Percentiles rank a stretch among this genome's conserved stretches.
phyloP scores from a whole-genome alignment of 2,797 vertebrate genomes.

The Enteromius argenteus region DNA sequence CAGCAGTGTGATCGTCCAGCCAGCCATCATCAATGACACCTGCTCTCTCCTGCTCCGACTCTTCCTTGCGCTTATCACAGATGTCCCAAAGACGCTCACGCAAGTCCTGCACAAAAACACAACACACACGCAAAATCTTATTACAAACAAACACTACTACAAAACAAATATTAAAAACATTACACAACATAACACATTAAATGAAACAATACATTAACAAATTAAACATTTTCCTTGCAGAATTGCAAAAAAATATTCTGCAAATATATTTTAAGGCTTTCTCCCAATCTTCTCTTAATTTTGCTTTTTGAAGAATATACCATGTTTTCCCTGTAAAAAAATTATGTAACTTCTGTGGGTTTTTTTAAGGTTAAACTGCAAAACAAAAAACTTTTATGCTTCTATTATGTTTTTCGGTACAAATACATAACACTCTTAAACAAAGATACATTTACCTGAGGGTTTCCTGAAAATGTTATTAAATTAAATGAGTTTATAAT shows the following conservation, averaged over 20 bases:
- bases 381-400: background rate
- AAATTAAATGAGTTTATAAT: background rate
- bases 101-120: slow-evolving; percentile 80
- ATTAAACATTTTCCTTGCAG: background rate
- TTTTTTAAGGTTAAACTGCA: too few species aligned
- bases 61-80: slow-evolving; percentile 83
- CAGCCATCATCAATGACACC: slow-evolving; percentile 81
- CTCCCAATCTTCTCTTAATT: background rate
- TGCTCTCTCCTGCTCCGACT: slow-evolving; percentile 80
- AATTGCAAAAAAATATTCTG: background rate
- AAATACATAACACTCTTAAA: background rate
- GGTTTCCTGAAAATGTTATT: background rate
- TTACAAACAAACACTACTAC: background rate
- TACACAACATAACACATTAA: background rate
- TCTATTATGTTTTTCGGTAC: background rate
- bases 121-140: background rate
- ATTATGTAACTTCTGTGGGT: background rate
- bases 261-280: background rate
- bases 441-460: background rate
- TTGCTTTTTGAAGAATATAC: background rate
- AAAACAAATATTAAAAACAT: background rate
- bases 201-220: background rate
- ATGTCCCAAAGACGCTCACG: slow-evolving; percentile 88
- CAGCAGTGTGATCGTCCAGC: slow-evolving; percentile 77
- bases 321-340: background rate